phyloP scores from a whole-genome alignment of 2,888 invertebrate genomes.

The Sarcophaga caerulescens region DNA sequence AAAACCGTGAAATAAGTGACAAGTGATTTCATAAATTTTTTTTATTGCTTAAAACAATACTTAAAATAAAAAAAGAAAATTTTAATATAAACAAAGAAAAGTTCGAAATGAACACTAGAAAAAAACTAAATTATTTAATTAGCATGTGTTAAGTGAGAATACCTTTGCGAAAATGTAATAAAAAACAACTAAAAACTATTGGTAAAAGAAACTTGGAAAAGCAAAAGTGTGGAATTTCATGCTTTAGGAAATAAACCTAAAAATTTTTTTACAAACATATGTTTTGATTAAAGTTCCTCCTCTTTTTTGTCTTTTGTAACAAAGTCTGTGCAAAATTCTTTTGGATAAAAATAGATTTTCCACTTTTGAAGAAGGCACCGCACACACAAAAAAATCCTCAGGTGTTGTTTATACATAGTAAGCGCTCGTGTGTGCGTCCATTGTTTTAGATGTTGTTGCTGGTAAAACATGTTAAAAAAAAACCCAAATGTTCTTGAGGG shows the following conservation, averaged over 20 bases:
- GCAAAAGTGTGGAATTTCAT: constrained; percentile 59
- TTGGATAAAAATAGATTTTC: constrained; percentile 44
- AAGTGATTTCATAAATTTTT: constrained; percentile 43
- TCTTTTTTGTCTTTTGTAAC: background rate
- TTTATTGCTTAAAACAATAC: constrained; percentile 12
- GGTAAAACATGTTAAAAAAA: constrained; percentile 22
- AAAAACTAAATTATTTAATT: background rate
- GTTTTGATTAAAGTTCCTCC: constrained; percentile 26
- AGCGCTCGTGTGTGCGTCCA: constrained; percentile 2
- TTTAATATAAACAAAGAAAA: background rate
- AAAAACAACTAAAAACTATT: constrained; percentile 5
- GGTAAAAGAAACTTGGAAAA: constrained; percentile 28
- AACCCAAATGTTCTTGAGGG: constrained; percentile 7
- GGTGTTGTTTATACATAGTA: constrained; percentile 49
- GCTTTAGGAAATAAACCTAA: constrained; percentile 26
- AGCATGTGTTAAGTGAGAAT: background rate
- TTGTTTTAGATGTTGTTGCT: constrained; percentile 17
- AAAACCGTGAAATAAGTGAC: constrained; percentile 23
- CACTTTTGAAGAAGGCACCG: background rate
- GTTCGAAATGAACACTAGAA: background rate
- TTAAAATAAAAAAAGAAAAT: background rate
- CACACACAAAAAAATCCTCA: constrained; percentile 49
- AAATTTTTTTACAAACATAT: constrained; percentile 60
- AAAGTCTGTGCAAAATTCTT: constrained; percentile 27
- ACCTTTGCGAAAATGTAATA: background rate